Conservation (phyloP, 2,797 vertebrate genomes). For the Manis javanica region DNA sequence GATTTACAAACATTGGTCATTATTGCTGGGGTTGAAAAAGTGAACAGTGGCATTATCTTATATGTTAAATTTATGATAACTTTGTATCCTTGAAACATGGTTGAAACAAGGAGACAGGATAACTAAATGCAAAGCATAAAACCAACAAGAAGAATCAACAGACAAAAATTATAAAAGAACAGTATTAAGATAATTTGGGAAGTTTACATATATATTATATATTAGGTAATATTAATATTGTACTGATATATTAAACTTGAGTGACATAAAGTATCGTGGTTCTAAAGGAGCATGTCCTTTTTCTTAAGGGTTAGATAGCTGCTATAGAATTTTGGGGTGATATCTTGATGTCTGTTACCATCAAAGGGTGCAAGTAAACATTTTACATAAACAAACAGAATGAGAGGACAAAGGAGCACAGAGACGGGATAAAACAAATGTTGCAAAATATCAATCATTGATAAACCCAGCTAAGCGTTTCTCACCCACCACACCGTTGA, state of each 20-base stretch:
- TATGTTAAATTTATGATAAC: neutral
- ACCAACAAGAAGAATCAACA: no score
- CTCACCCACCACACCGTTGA: neutral
- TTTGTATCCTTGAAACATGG: neutral
- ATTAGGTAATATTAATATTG: neutral
- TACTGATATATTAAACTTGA: neutral
- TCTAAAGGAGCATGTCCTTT: neutral
- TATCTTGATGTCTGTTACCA: neutral
- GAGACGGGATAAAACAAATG: neutral
- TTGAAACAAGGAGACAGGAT: neutral
- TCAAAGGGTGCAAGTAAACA: neutral
- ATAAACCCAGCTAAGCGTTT: neutral
- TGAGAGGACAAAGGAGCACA: neutral
- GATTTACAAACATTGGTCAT: neutral
- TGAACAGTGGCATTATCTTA: neutral
- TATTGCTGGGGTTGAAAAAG: neutral
- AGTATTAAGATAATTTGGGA: neutral
- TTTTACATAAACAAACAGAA: neutral
- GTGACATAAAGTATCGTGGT: neutral
- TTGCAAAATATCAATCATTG: neutral
- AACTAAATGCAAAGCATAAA: neutral
- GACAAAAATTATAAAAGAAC: neutral
- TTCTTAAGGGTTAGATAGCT: neutral
- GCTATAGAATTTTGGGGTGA: neutral
- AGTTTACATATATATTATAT: neutral